These are phyloP conservation scores for Oryzias dopingdopingensis DNA, from an alignment of 2,797 vertebrate species.

Conservation along the genomic window DNA sequence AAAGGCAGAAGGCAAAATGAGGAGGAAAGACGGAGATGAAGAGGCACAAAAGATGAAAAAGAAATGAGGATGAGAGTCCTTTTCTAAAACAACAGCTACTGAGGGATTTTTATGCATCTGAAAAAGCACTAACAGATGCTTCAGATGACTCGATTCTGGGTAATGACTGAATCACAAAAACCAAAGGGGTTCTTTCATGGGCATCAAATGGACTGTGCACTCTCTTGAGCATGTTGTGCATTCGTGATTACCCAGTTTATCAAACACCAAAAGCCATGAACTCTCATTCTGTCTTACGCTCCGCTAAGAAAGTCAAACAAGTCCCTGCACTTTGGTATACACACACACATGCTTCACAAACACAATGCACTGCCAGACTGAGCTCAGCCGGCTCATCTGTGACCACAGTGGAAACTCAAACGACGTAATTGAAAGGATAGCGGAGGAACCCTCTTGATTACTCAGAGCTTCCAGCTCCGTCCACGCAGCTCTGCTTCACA, in stretches of 20 bases:
- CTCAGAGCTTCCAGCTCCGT: slow-evolving; percentile 71
- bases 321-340: slow-evolving; percentile 8
- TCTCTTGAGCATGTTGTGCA: slow-evolving; percentile 45
- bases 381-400: slow-evolving; percentile 62
- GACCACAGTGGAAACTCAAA: slow-evolving; percentile 70
- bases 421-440: slow-evolving; percentile 75
- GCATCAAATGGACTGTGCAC: slow-evolving; percentile 48
- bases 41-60: slow-evolving; percentile 20
- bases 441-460: slow-evolving; percentile 70
- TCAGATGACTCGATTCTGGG: slow-evolving; percentile 35
- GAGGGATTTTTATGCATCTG: slow-evolving; percentile 30
- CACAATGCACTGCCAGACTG: slow-evolving; percentile 55
- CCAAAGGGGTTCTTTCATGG: slow-evolving; percentile 33
- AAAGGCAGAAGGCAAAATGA: slow-evolving; percentile 42
- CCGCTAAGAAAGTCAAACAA: slow-evolving; percentile 19
- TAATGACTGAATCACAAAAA: slow-evolving; percentile 46
- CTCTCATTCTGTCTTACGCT: slow-evolving; percentile 10
- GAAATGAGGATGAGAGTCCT: slow-evolving; percentile 34
- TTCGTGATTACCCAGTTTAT: slow-evolving; percentile 42
- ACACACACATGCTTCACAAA: slow-evolving; percentile 41
- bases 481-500: slow-evolving; percentile 60
- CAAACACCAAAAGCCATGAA: slow-evolving; percentile 15
- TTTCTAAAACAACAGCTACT: slow-evolving; percentile 39
- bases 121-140: slow-evolving; percentile 41
- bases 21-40: slow-evolving; percentile 27